phyloP scores from a whole-genome alignment of 2,888 invertebrate genomes.

The Lamproptera curius region DNA sequence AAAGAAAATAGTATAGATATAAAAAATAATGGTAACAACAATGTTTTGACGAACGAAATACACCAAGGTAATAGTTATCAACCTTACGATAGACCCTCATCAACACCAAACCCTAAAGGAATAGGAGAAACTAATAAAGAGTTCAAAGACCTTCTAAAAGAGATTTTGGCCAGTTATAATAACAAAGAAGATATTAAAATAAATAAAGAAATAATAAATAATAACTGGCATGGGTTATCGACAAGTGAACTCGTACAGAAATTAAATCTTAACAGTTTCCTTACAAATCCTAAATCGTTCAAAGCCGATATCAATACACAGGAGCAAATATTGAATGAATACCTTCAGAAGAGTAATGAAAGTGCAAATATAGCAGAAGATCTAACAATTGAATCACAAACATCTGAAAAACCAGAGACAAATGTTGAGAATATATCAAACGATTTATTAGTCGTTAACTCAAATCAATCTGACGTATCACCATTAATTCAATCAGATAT shows the following conservation, averaged over 20 bases:
- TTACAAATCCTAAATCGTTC: too few relatives aligned
- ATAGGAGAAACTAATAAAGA: background rate
- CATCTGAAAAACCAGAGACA: background rate
- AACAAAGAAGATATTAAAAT: too few relatives aligned
- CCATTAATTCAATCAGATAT: background rate
- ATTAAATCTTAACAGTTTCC: too few relatives aligned
- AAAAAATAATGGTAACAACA: conserved; percentile 9
- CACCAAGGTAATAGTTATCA: conserved; percentile 7
- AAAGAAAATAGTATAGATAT: conserved; percentile 6
- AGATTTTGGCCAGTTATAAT: too few relatives aligned
- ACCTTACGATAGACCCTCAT: background rate
- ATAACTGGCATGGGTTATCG: conserved; percentile 2
- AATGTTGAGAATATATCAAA: background rate
- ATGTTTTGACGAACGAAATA: conserved; percentile 5
- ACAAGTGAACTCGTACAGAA: too few relatives aligned
- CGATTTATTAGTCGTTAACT: conserved; percentile 1
- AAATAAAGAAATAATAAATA: background rate
- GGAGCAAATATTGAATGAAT: background rate
- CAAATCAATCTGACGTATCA: conserved; percentile 3
- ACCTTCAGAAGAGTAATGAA: background rate
- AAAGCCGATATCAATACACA: too few relatives aligned
- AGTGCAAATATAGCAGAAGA: conserved; percentile 1
- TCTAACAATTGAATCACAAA: background rate
- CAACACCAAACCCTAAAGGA: background rate
- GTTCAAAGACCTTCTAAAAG: conserved; percentile 1